Conservation (phyloP, 2,888 invertebrate genomes). For the Mythimna albipuncta region DNA sequence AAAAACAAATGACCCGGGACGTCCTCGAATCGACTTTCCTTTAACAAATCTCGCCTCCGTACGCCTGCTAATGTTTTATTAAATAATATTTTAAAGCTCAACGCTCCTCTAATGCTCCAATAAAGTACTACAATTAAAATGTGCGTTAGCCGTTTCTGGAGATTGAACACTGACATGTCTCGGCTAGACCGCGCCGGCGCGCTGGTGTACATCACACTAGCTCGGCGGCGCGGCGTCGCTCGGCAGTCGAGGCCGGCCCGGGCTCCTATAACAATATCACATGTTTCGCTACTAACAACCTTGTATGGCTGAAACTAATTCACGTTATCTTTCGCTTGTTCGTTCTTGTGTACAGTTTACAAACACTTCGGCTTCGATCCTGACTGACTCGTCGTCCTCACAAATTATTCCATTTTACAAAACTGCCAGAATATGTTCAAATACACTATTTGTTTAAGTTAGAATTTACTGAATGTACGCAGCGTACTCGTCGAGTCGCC, state of each 20-base stretch:
- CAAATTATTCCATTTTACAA: conserved; percentile 64
- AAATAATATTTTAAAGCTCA: conserved; percentile 63
- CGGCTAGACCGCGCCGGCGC: background rate
- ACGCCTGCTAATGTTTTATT: conserved; percentile 43
- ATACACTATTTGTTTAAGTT: conserved; percentile 54
- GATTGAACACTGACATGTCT: conserved; percentile 40
- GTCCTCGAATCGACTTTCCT: conserved; percentile 64
- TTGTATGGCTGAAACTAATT: conserved; percentile 78
- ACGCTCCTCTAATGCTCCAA: conserved; percentile 52
- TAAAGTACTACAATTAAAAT: conserved; percentile 52
- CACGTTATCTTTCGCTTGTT: conserved; percentile 83
- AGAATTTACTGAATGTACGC: conserved; percentile 50
- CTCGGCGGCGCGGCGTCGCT: conserved; percentile 4
- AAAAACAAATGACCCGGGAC: conserved; percentile 83
- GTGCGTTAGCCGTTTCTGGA: conserved; percentile 57
- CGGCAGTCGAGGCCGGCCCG: conserved; percentile 69
- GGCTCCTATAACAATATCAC: conserved; percentile 77
- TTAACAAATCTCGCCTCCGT: conserved; percentile 39
- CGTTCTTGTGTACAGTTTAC: conserved; percentile 69
- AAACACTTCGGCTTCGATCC: conserved; percentile 68
- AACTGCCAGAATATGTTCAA: conserved; percentile 68
- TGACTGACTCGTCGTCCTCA: conserved; percentile 62
- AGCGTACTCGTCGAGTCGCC: conserved; percentile 36
- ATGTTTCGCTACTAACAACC: conserved; percentile 76
- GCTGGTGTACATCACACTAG: no score